Base-by-base conservation (phyloP, 2,113 vertebrate genomes). In the Tylochromis polylepis region DNA sequence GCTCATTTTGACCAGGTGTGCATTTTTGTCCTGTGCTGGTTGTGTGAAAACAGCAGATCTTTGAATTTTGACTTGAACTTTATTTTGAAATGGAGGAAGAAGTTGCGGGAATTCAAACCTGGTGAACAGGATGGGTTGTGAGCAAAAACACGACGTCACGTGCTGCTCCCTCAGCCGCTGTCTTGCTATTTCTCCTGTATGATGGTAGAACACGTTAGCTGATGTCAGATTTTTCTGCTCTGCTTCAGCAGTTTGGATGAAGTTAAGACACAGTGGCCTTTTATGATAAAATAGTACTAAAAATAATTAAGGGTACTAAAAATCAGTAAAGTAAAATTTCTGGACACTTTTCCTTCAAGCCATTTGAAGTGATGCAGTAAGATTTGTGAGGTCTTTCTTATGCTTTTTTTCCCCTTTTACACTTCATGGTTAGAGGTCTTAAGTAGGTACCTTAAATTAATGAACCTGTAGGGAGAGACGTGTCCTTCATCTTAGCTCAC, bases 401-500 rank as follows among this genome's bases (percentile, higher is more conserved):
- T 29, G n/a, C 10, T 43, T 29, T 20, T 51, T 46, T 9, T 1
- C 8, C 20, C 36, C 6, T 51, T 31, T 51, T 62, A 46, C 24
- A 38, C 53, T 22, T 72, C 15, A 1, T 56, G 75, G 14, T 79
- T 18, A 20, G 49, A 62, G 41, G 3, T 84, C 16, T 20, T 41
- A 38, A 60, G 60, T 55, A 41, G 8, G 16, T 62, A 34, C 20
- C 82, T 82, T 57, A 88, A 88, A 85, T 84, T 55, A 89, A 88
- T 31, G 67, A 70, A 1, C 58, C 31, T 20, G 43, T 41, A n/a
- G 67, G 57, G 20, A 36, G 22, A 81, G 38, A 85, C 4, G 8
- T 24, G 83, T 86, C 80, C 49, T 90, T 87, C 60, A 79, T 91
- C 84, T 84, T 46, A 57, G 80, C 72, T 81, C 75, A 46, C 14